A percentile compares a stretch with the other conserved stretches of the same genome.
phyloP scores from a whole-genome alignment of 1,140 invertebrate genomes.

The Trypoxylus dichotomus region DNA sequence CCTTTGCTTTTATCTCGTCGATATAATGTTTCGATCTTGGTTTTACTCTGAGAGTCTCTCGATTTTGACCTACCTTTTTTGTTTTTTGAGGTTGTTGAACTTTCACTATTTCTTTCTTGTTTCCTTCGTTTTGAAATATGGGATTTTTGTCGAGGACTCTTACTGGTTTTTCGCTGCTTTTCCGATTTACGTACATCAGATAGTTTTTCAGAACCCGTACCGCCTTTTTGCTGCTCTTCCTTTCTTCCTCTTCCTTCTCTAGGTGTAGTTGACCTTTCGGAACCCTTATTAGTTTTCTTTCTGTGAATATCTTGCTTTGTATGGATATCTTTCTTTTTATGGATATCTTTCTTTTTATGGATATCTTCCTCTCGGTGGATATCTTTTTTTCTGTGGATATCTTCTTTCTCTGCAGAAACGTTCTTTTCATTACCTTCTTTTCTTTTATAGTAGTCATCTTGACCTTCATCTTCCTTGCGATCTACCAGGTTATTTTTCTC shows the following conservation, averaged over 20 bases:
- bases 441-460: not conserved
- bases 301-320: no score
- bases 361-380: no score
- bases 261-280: constrained; percentile 7
- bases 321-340: no score
- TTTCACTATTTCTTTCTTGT: not conserved
- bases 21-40: not conserved
- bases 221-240: not conserved
- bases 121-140: not conserved
- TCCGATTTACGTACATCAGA: no score
- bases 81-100: not conserved
- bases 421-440: not conserved
- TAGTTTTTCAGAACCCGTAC: not conserved
- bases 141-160: no score
- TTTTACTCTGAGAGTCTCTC: not conserved
- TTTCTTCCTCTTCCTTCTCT: not conserved
- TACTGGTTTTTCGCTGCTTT: no score
- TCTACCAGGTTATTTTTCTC: not conserved
- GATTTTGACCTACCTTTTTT: not conserved
- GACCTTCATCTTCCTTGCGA: not conserved
- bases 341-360: no score
- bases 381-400: no score
- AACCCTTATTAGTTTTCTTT: no score
- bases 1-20: not conserved
- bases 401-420: no score